phyloP scores from a whole-genome alignment of 2,797 vertebrate genomes.

The Semotilus atromaculatus region DNA sequence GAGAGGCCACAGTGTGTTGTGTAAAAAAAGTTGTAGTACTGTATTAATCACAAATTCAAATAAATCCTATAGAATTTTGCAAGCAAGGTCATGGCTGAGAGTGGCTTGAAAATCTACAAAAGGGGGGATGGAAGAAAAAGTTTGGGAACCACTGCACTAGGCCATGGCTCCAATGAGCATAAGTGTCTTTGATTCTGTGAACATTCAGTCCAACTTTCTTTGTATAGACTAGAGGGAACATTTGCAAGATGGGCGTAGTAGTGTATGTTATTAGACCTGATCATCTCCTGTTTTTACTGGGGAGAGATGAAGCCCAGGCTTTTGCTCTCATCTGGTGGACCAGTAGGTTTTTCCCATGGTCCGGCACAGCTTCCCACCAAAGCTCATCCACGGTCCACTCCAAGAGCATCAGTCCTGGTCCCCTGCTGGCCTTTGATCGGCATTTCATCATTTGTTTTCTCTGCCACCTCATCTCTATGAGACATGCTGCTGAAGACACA shows the following conservation, averaged over 20 bases:
- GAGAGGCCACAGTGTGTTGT: background rate
- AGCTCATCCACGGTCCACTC: constrained; percentile 58
- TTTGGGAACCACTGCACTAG: background rate
- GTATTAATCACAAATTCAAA: background rate
- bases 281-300: constrained; percentile 43
- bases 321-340: constrained; percentile 23
- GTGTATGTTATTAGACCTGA: constrained; percentile 35
- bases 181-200: background rate
- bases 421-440: constrained; percentile 66
- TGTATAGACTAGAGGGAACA: constrained; percentile 19
- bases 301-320: constrained; percentile 36
- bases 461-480: constrained; percentile 54
- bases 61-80: background rate
- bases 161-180: background rate
- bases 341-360: constrained; percentile 34
- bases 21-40: background rate
- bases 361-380: constrained; percentile 55
- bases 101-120: background rate
- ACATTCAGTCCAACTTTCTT: constrained; percentile 14
- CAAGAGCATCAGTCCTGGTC: constrained; percentile 65
- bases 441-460: constrained; percentile 65
- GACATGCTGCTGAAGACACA: constrained; percentile 50
- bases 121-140: background rate
- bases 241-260: constrained; percentile 23
- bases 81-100: background rate